Base-by-base conservation (phyloP, 92 coral and sea anemone genomes). In the Bergia puertoricense region DNA sequence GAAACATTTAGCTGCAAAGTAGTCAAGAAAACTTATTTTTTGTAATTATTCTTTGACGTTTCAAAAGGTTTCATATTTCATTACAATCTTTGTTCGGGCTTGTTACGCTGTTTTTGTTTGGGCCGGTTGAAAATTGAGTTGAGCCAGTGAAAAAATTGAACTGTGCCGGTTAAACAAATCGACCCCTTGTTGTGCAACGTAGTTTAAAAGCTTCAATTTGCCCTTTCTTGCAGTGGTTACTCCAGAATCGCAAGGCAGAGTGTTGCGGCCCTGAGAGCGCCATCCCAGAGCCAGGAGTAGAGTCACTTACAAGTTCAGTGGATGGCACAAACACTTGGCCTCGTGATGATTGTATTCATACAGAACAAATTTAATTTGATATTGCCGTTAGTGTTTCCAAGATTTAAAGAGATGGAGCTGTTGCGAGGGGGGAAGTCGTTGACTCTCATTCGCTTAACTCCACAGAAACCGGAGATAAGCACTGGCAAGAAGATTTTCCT, bases 201-300 rank as follows among this genome's bases (percentile, higher is more conserved):
- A 3, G 1, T n/a, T 7, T 66, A 20, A 20, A 20, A 57, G 8
- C n/a, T 13, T 76, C 37, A 38, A 56, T 43, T 81, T 69, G 57
- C 15, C 56, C n/a, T 89, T 59, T 86, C 77, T 88, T 90, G 23
- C 88, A 96, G 99, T 69, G 99, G 99, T 7, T 89, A 77, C 44
- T 96, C 99, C 7, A 93, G 91, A 90, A 96, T 95, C 76, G 54
- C 66, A 22, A 92, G 74, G 82, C 94, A 93, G 74, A 95, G 94
- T 88, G 96, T 95, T 22, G 98, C 96, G 36, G 89, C 95, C 8
- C 39, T 94, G 43, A 65, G 85, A n/a, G 75, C 59, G 37, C 85
- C 85, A 9, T 81, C 85, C 2, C 74, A 81, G 48, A 81, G 85
- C 67, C 85, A 81, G 44, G 85, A 66, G 41, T 81, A 66, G 51